phyloP scores from a whole-genome alignment of 1,140 invertebrate genomes.

The Penaeus chinensis region DNA sequence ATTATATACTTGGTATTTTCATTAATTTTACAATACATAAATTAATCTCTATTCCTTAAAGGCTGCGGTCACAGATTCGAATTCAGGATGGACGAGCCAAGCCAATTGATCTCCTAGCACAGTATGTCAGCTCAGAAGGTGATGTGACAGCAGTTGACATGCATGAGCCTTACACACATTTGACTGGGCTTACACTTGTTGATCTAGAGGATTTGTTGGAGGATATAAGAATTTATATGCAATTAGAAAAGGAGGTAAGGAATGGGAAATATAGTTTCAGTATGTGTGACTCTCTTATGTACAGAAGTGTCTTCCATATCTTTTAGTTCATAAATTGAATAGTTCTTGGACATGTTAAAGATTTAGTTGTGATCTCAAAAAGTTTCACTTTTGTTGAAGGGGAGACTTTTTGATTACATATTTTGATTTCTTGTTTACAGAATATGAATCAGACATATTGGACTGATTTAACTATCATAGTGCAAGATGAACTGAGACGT shows the following conservation, averaged over 20 bases:
- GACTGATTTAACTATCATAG: conserved; percentile 97
- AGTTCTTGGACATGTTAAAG: too few relatives aligned
- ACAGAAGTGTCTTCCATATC: not conserved
- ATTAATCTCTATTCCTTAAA: conserved; percentile 70
- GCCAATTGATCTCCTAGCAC: conserved; percentile 96
- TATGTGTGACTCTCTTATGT: conserved; percentile 23
- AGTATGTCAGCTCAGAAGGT: conserved; percentile 94
- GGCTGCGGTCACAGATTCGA: conserved; percentile 89
- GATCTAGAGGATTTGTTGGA: conserved; percentile 98
- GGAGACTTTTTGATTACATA: not conserved
- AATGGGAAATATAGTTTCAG: not conserved
- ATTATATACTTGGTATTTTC: too few relatives aligned
- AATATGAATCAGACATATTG: conserved; percentile 93
- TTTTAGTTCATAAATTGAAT: not conserved
- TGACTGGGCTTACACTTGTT: conserved; percentile 89
- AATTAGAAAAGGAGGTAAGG: conserved; percentile 68
- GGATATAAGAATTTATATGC: conserved; percentile 87
- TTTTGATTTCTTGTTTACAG: conserved; percentile 64
- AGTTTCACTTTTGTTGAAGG: not conserved
- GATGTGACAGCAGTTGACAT: conserved; percentile 94
- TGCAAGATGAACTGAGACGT: conserved; percentile 93
- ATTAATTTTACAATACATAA: not conserved
- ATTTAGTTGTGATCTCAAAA: too few relatives aligned
- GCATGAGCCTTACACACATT: conserved; percentile 97
- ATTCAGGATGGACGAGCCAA: conserved; percentile 97